Evolutionary conservation across 2,888 invertebrate species (phyloP), one percentile per base, ranked within the genome.

Genomic region (Chesias legatella): DNA sequence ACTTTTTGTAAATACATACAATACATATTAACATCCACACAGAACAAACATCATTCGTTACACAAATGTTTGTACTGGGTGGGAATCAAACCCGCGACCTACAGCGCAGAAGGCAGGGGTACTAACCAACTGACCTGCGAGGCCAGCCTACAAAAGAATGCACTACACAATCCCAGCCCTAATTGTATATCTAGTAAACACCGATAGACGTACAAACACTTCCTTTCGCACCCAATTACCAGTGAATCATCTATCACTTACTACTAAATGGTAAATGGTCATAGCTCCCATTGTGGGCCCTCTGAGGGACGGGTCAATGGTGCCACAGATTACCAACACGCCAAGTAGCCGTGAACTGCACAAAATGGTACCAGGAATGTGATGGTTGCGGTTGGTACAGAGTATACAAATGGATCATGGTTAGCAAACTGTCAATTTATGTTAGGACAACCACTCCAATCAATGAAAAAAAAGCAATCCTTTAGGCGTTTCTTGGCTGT

Each of bases 321-420:
- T 39, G 8, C 31, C 34, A 27, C 25, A 33, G 29, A 28, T 20
- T 37, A 37, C 20, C 33, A 49, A 35, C 41, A 39, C 46, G 59
- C 71, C 73, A 78, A 80, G 80, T 77, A 80, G 79, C 80, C 69
- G 79, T 78, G 80, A 83, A 82, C 67, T 63, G 67, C 77, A 80
- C 83, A 81, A 83, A 84, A 81, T 60, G 74, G 52, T 49, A 27
- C 28, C 32, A 22, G 39, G 40, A 39, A 52, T 48, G 33, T 34
- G 27, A 26, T 10, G 32, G 21, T 10, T 4, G 6, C 1, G 10
- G 9, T 9, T 9, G n/a, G 5, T 26, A n/a, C n/a, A n/a, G 26
- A 26, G 10, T 5, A 2, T 17, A 17, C 13, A 17, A 17, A 17
- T 17, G 5, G 13, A 17, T 5, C 5, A 5, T 17, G 13, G 13